phyloP scores from a whole-genome alignment of 1,140 invertebrate species.

The Lasioglossum albipes region DNA sequence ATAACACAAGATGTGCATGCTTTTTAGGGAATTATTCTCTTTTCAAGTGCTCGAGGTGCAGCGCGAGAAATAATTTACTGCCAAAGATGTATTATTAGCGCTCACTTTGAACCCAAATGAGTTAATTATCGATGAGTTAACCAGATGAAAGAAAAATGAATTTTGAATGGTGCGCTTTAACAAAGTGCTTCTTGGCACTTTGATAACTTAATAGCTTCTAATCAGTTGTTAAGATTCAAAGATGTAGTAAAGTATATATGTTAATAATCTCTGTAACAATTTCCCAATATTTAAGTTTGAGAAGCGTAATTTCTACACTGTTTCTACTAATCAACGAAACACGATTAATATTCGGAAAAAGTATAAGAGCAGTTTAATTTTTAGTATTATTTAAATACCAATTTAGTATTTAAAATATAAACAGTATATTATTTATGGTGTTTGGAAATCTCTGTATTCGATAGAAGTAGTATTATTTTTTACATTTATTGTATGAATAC shows the following conservation, averaged over 20 bases:
- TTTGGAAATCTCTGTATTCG: constrained; percentile 51
- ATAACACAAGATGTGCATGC: constrained; percentile 17
- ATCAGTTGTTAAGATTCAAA: constrained; percentile 1
- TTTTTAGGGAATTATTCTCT: constrained; percentile 22
- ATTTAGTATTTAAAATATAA: constrained; percentile 38
- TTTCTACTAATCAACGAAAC: constrained; percentile 25
- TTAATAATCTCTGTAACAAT: background rate
- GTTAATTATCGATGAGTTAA: constrained; percentile 13
- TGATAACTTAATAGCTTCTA: constrained; percentile 7
- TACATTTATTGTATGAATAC: constrained; percentile 73
- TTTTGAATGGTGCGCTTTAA: constrained; percentile 12
- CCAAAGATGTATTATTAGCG: constrained; percentile 71
- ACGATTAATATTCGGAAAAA: background rate
- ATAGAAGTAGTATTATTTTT: constrained; percentile 54
- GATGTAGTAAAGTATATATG: constrained; percentile 18
- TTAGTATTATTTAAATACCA: constrained; percentile 42
- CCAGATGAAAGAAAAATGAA: constrained; percentile 16
- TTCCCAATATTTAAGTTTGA: background rate
- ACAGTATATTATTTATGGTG: constrained; percentile 59
- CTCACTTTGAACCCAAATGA: constrained; percentile 52
- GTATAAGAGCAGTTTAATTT: constrained; percentile 13
- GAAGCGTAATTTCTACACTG: background rate
- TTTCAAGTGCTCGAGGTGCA: constrained; percentile 35
- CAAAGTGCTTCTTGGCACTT: constrained; percentile 1
- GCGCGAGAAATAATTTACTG: constrained; percentile 59